Evolutionary conservation across 30 jellyfish, hydroid and myxozoan genomes (phyloP), one percentile per base, ranked within the genome.

Genomic region (Pseudorhiza aurosa): DNA sequence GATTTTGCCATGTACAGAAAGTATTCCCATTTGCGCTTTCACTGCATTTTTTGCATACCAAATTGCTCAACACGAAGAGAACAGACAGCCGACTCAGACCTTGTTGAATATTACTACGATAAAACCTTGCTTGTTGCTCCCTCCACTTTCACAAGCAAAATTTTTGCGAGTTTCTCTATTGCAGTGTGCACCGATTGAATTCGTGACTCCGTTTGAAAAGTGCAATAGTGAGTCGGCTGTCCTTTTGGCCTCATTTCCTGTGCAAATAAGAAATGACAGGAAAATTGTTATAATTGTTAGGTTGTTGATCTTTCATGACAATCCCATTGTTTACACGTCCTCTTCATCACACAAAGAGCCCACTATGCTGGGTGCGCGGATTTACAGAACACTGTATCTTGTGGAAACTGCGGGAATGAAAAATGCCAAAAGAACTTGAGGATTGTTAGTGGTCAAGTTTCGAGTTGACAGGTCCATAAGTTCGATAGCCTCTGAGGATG

Each of bases 391-490:
- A 75, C 68, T 39, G 78, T 62, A 32, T 31, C 88, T 75, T 53
- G 88, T 56, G 88, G 88, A 75, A 75, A 32, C 79, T 75, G 88
- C 79, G 88, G 88, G 65, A 24, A 58, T 44, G 79, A 58, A 75
- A 75, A 47, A 75, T 75, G 88, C 80, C 78, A 58, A 58, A 75
- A 75, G 88, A 75, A 75, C 88, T 75, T 36, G 47, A 24, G 79
- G 88, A 75, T 75, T 75, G 88, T 60, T 75, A 58, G 88, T 26
- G 88, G 88, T 75, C 40, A 37, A 35, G 46, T 19, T n/a, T 58
- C 43, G 74, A 36, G 88, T 75, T 75, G 88, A 75, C 88, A 75
- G 88, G 88, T 37, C 88, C 79, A 75, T 75, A 75, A 79, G 58
- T 60, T 59, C 79, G 78, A 26, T 50, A 39, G 63, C 86, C 64